These are phyloP conservation scores for Metallyticus violacea DNA, from an alignment of 2,888 invertebrate genomes.

Conservation along the genomic window DNA sequence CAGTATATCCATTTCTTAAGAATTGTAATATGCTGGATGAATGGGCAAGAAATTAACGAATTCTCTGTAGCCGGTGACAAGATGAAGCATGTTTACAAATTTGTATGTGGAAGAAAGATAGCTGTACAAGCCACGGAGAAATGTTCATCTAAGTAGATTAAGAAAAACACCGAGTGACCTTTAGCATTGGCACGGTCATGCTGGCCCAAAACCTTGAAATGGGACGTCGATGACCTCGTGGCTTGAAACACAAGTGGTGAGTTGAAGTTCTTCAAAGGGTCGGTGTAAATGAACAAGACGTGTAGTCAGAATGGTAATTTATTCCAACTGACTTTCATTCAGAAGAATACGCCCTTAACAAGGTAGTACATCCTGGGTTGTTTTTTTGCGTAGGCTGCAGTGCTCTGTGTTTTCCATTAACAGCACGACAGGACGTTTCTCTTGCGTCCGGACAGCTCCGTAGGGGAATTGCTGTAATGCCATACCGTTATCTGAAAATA, in stretches of 20 bases:
- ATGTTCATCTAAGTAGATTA: too few species aligned
- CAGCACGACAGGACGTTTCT: not conserved
- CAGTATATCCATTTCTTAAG: too few species aligned
- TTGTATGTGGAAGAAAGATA: too few species aligned
- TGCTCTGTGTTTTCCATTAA: not conserved
- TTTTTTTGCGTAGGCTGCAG: not conserved
- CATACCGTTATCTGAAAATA: not conserved
- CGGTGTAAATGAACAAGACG: not conserved
- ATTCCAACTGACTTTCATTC: not conserved
- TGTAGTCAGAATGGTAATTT: not conserved
- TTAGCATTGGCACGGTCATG: not conserved
- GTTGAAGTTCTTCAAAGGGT: not conserved
- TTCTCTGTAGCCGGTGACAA: too few species aligned
- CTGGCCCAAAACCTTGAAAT: too few species aligned
- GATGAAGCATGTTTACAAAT: too few species aligned
- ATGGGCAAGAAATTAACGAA: too few species aligned
- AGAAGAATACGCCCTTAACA: not conserved
- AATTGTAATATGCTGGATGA: too few species aligned
- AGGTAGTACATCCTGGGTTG: not conserved
- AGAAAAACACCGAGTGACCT: too few species aligned
- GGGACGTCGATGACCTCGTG: not conserved
- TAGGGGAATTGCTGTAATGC: not conserved
- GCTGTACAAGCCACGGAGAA: too few species aligned
- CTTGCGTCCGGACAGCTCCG: not conserved
- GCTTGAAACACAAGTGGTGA: too few species aligned